A percentile compares a stretch with the other conserved stretches of the same genome.
Evolutionary conservation across 2,797 vertebrate species (phyloP).

Genomic region (Poecilia gillii): DNA sequence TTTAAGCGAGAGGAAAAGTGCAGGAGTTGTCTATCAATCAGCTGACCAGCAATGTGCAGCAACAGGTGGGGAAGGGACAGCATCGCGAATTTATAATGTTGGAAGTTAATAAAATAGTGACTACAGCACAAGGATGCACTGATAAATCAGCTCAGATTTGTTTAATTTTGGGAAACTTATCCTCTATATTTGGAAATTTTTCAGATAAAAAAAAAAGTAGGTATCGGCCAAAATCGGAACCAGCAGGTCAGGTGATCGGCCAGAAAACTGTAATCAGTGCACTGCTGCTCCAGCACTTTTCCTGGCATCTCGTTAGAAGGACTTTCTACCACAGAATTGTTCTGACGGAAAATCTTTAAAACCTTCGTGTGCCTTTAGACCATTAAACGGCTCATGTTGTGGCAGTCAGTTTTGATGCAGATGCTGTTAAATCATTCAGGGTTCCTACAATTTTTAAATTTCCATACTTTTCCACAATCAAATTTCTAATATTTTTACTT

Average conservation of each 20-base stretch:
- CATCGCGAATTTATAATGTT: neutral
- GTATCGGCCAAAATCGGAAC: too few species aligned
- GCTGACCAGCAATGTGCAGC: neutral
- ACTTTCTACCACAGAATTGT: neutral
- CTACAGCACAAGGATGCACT: neutral
- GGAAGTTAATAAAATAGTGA: neutral
- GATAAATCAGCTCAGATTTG: too few species aligned
- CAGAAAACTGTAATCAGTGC: neutral
- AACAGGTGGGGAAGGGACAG: neutral
- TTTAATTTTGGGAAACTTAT: neutral
- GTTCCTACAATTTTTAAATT: neutral
- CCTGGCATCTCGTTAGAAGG: neutral
- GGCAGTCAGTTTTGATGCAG: neutral
- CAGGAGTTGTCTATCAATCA: neutral
- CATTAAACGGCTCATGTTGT: neutral
- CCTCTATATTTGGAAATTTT: neutral
- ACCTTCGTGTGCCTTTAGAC: neutral
- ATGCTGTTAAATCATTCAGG: neutral
- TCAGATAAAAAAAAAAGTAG: neutral
- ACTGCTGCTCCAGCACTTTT: neutral
- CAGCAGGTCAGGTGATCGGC: too few species aligned
- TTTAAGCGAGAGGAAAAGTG: neutral
- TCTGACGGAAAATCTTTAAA: neutral
- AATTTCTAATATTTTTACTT: neutral
- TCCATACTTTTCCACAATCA: neutral